A percentile compares a stretch with the other conserved stretches of the same genome.
Conservation (phyloP, 1,140 invertebrate genomes). For the Bombyx mori region DNA sequence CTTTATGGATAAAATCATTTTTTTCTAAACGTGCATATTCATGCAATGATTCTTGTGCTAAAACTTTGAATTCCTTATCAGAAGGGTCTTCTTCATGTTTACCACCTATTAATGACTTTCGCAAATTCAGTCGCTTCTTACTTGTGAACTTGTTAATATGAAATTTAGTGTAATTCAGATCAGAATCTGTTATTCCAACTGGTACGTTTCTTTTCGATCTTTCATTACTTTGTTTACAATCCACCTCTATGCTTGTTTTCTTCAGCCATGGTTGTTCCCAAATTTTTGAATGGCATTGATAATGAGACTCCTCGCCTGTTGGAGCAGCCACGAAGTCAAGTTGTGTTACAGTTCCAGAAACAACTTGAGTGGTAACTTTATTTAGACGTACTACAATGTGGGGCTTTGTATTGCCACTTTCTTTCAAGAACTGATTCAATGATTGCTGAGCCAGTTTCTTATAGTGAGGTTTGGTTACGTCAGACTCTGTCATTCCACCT, state of each 20-base stretch:
- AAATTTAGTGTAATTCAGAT: slow-evolving; percentile 14
- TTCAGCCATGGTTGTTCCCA: slow-evolving; percentile 73
- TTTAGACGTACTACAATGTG: slow-evolving; percentile 15
- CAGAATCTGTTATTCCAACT: slow-evolving; percentile 11
- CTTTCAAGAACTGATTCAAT: slow-evolving; percentile 18
- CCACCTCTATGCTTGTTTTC: slow-evolving; percentile 13
- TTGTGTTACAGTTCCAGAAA: slow-evolving; percentile 21
- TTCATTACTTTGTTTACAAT: slow-evolving; percentile 6
- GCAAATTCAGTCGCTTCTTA: too few relatives aligned
- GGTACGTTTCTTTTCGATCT: slow-evolving; percentile 3
- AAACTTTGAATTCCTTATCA: slow-evolving; percentile 27
- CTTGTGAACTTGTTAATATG: background rate
- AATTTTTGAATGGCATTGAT: slow-evolving; percentile 66
- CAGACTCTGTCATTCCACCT: slow-evolving; percentile 12
- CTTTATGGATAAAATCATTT: slow-evolving; percentile 24
- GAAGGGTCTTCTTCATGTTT: slow-evolving; percentile 23
- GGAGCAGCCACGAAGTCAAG: slow-evolving; percentile 24
- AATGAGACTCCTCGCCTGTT: slow-evolving; percentile 2
- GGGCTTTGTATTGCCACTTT: slow-evolving; percentile 1
- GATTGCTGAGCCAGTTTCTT: slow-evolving; percentile 20
- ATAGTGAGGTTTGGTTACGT: slow-evolving; percentile 18
- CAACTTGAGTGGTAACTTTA: slow-evolving; percentile 22
- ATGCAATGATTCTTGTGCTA: slow-evolving; percentile 37
- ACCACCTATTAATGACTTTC: background rate
- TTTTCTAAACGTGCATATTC: slow-evolving; percentile 26